A percentile compares a stretch with the other conserved stretches of the same genome.
Evolutionary conservation across 1,140 invertebrate genomes (phyloP).

Genomic region (Drosophila hydei): DNA sequence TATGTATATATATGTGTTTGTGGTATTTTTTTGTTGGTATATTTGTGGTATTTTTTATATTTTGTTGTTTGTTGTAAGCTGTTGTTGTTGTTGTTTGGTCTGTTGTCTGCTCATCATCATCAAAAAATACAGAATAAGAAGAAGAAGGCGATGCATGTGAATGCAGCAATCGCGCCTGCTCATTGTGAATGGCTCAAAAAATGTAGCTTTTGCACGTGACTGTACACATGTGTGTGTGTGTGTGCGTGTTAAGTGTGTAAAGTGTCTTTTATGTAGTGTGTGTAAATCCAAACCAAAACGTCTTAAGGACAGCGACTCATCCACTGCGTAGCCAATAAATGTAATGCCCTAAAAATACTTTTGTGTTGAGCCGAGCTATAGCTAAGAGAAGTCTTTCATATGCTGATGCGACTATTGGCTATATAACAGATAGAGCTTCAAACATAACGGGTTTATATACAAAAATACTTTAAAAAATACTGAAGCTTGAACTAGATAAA

Average conservation of each 20-base stretch:
- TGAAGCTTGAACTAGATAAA: no score
- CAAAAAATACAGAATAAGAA: conserved; percentile 10
- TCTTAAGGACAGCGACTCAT: no score
- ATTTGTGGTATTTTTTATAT: conserved; percentile 21
- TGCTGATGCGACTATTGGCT: no score
- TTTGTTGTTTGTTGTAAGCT: conserved; percentile 21
- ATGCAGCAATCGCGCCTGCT: conserved; percentile 2
- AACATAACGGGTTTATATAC: no score
- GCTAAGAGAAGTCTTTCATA: no score
- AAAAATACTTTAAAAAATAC: no score
- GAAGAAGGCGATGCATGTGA: no score
- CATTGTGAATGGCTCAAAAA: conserved; percentile 25
- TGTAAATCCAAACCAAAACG: background rate
- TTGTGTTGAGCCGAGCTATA: no score
- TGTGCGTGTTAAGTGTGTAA: no score
- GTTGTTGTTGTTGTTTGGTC: conserved; percentile 33
- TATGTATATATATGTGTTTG: conserved; percentile 43
- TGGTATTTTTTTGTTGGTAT: conserved; percentile 42
- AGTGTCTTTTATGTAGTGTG: conserved; percentile 1
- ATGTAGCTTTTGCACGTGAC: conserved; percentile 24
- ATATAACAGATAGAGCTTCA: no score
- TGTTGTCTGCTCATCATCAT: conserved; percentile 33
- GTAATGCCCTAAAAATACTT: no score
- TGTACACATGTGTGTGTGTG: conserved; percentile 18
- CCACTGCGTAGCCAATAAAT: no score